Evolutionary conservation across 2,888 invertebrate genomes (phyloP).

Genomic region (Nematopogon swammerdamellus): DNA sequence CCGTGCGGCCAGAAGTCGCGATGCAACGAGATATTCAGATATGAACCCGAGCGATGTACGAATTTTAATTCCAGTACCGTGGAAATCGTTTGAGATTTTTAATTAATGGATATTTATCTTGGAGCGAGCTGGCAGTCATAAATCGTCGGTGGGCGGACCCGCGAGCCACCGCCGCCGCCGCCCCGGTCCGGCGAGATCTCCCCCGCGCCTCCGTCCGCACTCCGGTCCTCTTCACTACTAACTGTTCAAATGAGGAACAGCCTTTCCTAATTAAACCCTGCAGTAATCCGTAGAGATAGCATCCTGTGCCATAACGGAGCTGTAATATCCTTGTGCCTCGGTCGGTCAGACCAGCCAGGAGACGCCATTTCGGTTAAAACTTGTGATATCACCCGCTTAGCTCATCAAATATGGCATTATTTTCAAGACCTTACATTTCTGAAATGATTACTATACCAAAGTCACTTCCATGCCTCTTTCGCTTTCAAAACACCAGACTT

Average conservation of each 20-base stretch:
- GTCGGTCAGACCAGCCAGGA: too few relatives aligned
- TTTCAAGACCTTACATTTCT: too few relatives aligned
- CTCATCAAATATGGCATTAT: too few relatives aligned
- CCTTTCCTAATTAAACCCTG: neutral
- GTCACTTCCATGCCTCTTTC: too few relatives aligned
- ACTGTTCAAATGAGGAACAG: neutral
- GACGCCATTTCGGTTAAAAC: too few relatives aligned
- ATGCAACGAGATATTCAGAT: neutral
- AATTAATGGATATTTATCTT: slow-evolving; percentile 55
- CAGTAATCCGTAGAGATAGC: neutral
- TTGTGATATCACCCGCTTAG: too few relatives aligned
- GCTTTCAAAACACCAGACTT: too few relatives aligned
- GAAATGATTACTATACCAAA: too few relatives aligned
- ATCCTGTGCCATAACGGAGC: neutral
- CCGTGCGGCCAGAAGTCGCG: neutral
- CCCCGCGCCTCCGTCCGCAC: neutral
- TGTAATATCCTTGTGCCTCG: too few relatives aligned
- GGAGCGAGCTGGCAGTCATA: slow-evolving; percentile 34
- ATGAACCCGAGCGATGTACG: slow-evolving; percentile 2
- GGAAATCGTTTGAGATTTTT: slow-evolving; percentile 29
- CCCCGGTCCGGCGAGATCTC: too few relatives aligned
- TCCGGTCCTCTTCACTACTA: neutral
- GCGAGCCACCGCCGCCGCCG: neutral
- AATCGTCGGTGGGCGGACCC: slow-evolving; percentile 40
- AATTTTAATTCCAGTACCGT: slow-evolving; percentile 7